Percentiles rank a stretch among this genome's conserved stretches.
Evolutionary conservation across 2,113 vertebrate species (phyloP).

Genomic region (Odocoileus virginianus): DNA sequence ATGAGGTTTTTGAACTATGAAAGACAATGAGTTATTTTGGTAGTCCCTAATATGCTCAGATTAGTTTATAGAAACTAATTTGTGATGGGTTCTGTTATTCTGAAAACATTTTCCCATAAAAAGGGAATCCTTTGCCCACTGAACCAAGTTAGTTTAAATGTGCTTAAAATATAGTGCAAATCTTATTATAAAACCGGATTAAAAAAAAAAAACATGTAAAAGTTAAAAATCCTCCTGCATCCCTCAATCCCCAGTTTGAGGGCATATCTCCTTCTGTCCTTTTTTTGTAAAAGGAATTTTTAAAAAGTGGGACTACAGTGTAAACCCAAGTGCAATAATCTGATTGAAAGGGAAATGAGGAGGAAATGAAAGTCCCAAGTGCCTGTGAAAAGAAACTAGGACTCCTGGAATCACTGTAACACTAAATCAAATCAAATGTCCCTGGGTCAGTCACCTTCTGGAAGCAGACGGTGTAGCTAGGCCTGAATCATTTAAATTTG

Average conservation of each 20-base stretch:
- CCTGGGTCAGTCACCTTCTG: not conserved
- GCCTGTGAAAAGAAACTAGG: not conserved
- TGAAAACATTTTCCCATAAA: not conserved
- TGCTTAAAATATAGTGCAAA: not conserved
- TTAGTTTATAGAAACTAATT: not conserved
- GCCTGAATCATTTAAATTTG: not conserved
- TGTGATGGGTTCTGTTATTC: not conserved
- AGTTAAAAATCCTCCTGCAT: not conserved
- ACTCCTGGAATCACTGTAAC: not conserved
- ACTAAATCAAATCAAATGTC: not conserved
- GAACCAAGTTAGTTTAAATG: not conserved
- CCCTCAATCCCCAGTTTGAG: not conserved
- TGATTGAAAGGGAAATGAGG: not conserved
- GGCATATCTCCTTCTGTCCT: not conserved
- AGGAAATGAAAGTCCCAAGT: not conserved
- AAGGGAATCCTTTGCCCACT: not conserved
- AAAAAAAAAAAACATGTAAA: not conserved
- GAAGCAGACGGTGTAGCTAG: not conserved
- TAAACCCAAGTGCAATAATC: not conserved
- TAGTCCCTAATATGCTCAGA: not conserved
- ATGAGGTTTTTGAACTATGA: not conserved
- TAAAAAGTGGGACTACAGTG: not conserved
- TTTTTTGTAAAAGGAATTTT: not conserved
- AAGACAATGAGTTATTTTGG: not conserved
- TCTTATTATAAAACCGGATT: not conserved